phyloP scores from a whole-genome alignment of 2,113 vertebrate species.

The Gymnogyps californianus region DNA sequence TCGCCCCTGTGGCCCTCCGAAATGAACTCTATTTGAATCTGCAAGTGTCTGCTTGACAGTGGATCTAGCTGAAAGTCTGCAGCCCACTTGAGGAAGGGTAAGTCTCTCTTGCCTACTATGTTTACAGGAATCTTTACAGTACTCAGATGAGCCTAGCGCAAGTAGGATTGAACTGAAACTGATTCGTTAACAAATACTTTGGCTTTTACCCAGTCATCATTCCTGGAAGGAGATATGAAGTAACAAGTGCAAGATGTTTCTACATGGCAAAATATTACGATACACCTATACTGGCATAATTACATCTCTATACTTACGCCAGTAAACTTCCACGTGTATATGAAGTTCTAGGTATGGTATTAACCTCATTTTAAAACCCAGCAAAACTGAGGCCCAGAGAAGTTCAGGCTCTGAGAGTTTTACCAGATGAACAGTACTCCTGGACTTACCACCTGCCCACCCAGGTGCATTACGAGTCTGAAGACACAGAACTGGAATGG shows the following conservation, averaged over 20 bases:
- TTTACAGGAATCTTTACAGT: background rate
- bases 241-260: background rate
- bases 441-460: background rate
- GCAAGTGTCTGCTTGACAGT: background rate
- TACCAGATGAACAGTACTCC: background rate
- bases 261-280: background rate
- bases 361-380: background rate
- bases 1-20: background rate
- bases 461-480: background rate
- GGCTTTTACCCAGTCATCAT: background rate
- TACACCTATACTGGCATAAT: background rate
- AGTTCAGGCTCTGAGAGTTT: background rate
- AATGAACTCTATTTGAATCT: background rate
- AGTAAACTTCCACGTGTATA: background rate
- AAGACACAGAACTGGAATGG: background rate
- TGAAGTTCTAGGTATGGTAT: background rate
- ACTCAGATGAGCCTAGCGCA: fast-evolving
- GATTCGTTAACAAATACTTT: background rate
- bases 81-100: fast-evolving
- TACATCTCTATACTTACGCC: background rate
- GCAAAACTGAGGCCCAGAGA: background rate
- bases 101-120: background rate
- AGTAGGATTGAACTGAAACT: background rate
- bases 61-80: too few relatives aligned
- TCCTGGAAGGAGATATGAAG: background rate